Evolutionary conservation across 2,113 vertebrate species (phyloP).

Genomic region (Numenius arquata): DNA sequence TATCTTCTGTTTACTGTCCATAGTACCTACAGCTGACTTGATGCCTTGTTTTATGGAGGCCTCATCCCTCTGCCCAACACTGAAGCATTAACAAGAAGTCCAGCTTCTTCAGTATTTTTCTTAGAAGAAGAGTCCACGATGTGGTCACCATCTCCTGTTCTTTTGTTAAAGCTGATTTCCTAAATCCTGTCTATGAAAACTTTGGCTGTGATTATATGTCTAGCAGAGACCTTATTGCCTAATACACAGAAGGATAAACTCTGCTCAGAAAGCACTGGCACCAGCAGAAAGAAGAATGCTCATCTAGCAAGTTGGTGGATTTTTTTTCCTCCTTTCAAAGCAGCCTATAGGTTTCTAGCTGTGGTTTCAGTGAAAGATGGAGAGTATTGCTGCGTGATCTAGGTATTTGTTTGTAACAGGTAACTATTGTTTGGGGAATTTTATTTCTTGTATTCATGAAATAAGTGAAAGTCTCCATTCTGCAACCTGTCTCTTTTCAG

Average conservation of each 20-base stretch:
- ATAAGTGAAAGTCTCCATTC: background rate
- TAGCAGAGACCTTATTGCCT: background rate
- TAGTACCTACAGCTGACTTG: background rate
- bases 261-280: background rate
- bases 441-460: background rate
- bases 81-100: background rate
- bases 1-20: background rate
- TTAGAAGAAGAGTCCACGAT: background rate
- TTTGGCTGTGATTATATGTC: background rate
- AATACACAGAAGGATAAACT: background rate
- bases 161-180: background rate
- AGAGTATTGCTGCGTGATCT: background rate
- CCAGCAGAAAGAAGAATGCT: background rate
- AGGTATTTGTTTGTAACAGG: background rate
- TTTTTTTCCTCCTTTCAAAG: background rate
- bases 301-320: background rate
- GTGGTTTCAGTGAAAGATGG: background rate
- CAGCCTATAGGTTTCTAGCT: background rate
- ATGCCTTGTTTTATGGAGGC: background rate
- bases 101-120: background rate
- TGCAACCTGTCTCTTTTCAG: background rate
- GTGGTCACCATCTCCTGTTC: background rate
- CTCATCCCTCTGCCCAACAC: background rate
- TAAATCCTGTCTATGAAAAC: background rate
- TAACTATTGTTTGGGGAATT: background rate